Base-by-base conservation (phyloP, 2,113 vertebrate genomes). In the Gila orcuttii region DNA sequence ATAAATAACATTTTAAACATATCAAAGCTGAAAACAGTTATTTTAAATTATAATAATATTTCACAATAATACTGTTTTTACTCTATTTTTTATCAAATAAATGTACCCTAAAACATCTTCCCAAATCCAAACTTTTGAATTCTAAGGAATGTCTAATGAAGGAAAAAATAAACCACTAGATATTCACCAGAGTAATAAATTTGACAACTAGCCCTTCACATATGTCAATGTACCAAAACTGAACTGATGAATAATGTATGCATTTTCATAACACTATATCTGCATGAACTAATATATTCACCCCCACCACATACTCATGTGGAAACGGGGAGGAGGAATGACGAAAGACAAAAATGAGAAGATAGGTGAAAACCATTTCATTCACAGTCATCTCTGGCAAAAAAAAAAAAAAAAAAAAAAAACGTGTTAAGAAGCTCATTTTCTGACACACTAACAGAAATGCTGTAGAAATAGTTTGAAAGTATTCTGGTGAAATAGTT, bases 321-420 rank as follows among this genome's bases (percentile, higher is more conserved):
- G 69, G 13, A 21, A 78, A 71, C 15, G 19, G 60, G 28, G n/a
- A 39, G 42, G 68, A 33, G 13, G 60, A 17, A 39, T 85, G 11
- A 78, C 62, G 17, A 11, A 33, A 21, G 19, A 19, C 31, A 79
- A n/a, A 57, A 80, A 45, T 25, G 83, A 79, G 86, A 91, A 59
- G 33, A 88, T 79, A 90, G 79, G 86, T 88, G 89, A 85, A 88
- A 91, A 86, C 88, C 88, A 92, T 93, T 92, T 93, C 90, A 91
- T 93, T 94, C 92, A 93, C 92, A 92, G 91, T 92, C 91, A 93
- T 91, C 90, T 92, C 89, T 87, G 90, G 87, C 83, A 92, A 92
- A 89, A 89, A 88, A 85, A 93, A 92, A 89, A 88, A 88, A 85
- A 93, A 92, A 89, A 89, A 88, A 85, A 93, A 92, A 89, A 89